Evolutionary conservation across 2,888 invertebrate species (phyloP).

Genomic region (Acleris laterana): DNA sequence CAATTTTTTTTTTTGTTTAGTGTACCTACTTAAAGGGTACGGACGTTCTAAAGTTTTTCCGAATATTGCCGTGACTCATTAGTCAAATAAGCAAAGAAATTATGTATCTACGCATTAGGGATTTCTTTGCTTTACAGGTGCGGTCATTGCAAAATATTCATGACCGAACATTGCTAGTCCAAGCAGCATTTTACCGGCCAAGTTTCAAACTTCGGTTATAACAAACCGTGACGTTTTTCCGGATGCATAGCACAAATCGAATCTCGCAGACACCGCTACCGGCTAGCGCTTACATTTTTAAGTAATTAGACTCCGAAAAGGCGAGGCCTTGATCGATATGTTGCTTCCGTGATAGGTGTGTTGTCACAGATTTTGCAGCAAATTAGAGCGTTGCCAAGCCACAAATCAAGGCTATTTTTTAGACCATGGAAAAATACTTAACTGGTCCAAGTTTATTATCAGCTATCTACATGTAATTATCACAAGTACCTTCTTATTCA

Average conservation of each 20-base stretch:
- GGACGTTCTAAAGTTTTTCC: too few species aligned
- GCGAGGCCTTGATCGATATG: slow-evolving; percentile 21
- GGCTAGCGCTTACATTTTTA: neutral
- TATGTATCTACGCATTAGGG: too few species aligned
- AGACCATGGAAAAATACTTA: neutral
- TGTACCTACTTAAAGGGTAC: too few species aligned
- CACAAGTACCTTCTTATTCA: too few species aligned
- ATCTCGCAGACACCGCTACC: slow-evolving; percentile 1
- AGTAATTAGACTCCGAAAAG: slow-evolving; percentile 22
- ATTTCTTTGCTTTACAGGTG: too few species aligned
- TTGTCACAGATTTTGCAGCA: slow-evolving; percentile 1
- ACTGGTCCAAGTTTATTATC: too few species aligned
- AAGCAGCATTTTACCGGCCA: slow-evolving; percentile 45
- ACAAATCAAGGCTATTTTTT: slow-evolving; percentile 12
- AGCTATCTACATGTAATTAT: too few species aligned
- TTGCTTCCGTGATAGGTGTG: slow-evolving; percentile 13
- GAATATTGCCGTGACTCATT: too few species aligned
- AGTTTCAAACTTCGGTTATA: slow-evolving; percentile 45
- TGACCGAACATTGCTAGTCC: neutral
- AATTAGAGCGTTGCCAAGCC: slow-evolving; percentile 6
- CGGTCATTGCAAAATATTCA: too few species aligned
- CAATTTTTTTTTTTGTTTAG: too few species aligned
- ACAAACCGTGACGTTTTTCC: slow-evolving; percentile 50
- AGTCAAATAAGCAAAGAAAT: too few species aligned
- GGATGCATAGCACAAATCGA: slow-evolving; percentile 43